These are phyloP conservation scores for Phaethornis superciliosus DNA, from an alignment of 2,113 vertebrate genomes.

Conservation along the genomic window DNA sequence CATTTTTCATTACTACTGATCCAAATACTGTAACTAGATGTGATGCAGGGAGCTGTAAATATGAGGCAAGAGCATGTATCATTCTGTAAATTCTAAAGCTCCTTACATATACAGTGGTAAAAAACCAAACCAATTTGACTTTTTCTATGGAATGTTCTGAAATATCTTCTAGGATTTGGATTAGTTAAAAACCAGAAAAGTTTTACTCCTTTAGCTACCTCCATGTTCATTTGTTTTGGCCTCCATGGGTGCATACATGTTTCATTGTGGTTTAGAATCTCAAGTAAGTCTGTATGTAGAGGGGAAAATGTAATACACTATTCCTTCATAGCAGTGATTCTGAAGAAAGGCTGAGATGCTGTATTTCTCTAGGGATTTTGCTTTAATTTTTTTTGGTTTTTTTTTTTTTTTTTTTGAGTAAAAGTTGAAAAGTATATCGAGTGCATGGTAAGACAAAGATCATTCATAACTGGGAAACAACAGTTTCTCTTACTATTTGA, in stretches of 20 bases:
- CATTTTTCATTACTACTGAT: neutral
- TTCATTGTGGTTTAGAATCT: constrained; percentile 6
- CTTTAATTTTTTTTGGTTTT: neutral
- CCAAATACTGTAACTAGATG: neutral
- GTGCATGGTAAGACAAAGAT: neutral
- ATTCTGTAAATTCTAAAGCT: neutral
- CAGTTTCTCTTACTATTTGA: neutral
- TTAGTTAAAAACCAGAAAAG: neutral
- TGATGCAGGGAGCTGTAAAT: neutral
- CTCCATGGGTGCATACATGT: neutral
- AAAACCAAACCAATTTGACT: neutral
- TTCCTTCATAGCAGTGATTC: neutral
- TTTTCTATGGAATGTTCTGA: neutral
- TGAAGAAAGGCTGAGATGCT: neutral
- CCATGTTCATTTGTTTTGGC: neutral
- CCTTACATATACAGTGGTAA: neutral
- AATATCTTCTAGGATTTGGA: neutral
- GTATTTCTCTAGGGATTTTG: neutral
- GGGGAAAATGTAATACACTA: neutral
- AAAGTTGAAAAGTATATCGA: neutral
- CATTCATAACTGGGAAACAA: neutral
- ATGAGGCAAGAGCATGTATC: neutral
- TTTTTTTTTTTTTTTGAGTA: neutral
- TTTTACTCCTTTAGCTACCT: neutral
- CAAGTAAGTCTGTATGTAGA: neutral